Percentiles rank a stretch among this genome's conserved stretches.
phyloP scores from a whole-genome alignment of 2,888 invertebrate genomes.

The Hemithea aestivaria region DNA sequence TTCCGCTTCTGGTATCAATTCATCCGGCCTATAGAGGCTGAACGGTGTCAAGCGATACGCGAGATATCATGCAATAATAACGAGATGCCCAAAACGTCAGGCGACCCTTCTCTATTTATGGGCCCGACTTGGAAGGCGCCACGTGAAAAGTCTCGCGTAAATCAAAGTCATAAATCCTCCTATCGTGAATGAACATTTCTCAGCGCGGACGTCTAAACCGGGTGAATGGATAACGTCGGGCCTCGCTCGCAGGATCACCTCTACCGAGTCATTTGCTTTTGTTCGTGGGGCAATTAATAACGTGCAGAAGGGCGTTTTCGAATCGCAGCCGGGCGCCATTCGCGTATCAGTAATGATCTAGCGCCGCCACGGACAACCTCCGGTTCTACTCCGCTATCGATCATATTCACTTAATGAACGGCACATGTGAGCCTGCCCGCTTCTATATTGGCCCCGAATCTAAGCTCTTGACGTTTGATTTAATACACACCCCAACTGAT shows the following conservation, averaged over 20 bases:
- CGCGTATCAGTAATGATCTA: constrained; percentile 74
- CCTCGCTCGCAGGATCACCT: constrained; percentile 74
- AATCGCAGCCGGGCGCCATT: constrained; percentile 64
- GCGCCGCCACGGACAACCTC: constrained; percentile 48
- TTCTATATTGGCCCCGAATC: constrained; percentile 16
- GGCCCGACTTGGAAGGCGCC: constrained; percentile 52
- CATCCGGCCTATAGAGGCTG: constrained; percentile 48
- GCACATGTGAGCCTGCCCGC: constrained; percentile 20
- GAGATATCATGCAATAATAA: constrained; percentile 64
- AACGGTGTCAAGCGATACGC: constrained; percentile 56
- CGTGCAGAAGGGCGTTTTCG: constrained; percentile 70
- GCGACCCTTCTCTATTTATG: constrained; percentile 70
- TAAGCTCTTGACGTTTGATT: constrained; percentile 23
- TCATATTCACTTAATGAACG: constrained; percentile 54
- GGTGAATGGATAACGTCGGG: constrained; percentile 76
- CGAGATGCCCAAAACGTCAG: constrained; percentile 59
- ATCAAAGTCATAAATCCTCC: constrained; percentile 77
- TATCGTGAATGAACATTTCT: constrained; percentile 79
- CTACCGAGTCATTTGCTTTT: constrained; percentile 77
- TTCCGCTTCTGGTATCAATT: constrained; percentile 60
- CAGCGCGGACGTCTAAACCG: constrained; percentile 73
- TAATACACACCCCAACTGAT: constrained; percentile 18
- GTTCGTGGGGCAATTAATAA: constrained; percentile 77
- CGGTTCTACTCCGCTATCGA: constrained; percentile 54
- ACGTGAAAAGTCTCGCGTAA: constrained; percentile 73